Evolutionary conservation across 2,888 invertebrate genomes (phyloP).

Genomic region (Tipula confusa): DNA sequence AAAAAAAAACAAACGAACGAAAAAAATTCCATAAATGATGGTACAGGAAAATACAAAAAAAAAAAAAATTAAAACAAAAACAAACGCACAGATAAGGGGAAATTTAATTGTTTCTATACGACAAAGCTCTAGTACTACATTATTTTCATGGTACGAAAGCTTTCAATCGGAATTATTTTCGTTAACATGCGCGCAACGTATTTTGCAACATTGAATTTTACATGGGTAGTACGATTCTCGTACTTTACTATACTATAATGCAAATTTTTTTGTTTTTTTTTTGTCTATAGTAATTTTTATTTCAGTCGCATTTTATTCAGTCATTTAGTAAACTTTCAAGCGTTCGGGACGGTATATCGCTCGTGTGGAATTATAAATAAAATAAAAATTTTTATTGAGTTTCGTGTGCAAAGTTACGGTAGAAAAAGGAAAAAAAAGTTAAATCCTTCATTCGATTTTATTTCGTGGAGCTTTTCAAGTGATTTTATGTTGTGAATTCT

Average conservation of each 20-base stretch:
- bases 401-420: not conserved
- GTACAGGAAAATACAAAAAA: not conserved
- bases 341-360: not conserved
- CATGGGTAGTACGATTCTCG: not conserved
- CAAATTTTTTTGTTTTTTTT: not conserved
- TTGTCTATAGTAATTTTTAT: not conserved
- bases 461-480: not conserved
- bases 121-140: not conserved
- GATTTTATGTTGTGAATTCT: not conserved
- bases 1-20: too few species aligned
- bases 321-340: conserved; percentile 1
- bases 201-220: not conserved
- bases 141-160: not conserved
- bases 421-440: not conserved
- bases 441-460: not conserved
- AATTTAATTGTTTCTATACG: not conserved
- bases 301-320: not conserved
- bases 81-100: not conserved
- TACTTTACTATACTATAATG: not conserved
- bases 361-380: not conserved
- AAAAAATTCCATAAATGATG: not conserved
- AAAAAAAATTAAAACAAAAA: not conserved
- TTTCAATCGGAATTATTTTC: not conserved
- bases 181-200: not conserved
- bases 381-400: not conserved